Percentiles rank a stretch among this genome's conserved stretches.
Evolutionary conservation across 2,888 invertebrate species (phyloP).

Genomic region (Cataglyphis livida): DNA sequence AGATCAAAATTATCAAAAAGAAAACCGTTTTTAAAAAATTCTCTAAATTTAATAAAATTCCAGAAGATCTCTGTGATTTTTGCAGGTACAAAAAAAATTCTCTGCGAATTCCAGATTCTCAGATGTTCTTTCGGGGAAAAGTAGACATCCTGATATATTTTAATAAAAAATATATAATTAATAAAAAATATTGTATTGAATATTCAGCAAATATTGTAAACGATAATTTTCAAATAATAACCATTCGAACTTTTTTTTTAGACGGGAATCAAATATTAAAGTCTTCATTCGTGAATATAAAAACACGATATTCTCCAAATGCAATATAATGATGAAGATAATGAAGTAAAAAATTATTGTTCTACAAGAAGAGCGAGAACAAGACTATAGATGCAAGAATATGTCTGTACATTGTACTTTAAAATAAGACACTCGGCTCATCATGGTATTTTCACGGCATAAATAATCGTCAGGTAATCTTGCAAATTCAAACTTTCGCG

Average conservation of each 20-base stretch:
- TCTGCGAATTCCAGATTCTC: too few species aligned
- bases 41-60: too few species aligned
- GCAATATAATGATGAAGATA: neutral
- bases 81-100: too few species aligned
- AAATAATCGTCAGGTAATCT: conserved; percentile 35
- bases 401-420: neutral
- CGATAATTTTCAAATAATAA: neutral
- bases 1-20: too few species aligned
- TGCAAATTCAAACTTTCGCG: conserved; percentile 30
- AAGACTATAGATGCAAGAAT: neutral
- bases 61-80: too few species aligned
- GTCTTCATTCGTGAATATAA: neutral
- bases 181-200: neutral
- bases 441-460: conserved; percentile 6
- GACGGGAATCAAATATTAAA: neutral
- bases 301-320: neutral
- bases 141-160: neutral
- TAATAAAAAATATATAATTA: neutral
- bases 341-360: neutral
- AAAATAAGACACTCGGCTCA: neutral
- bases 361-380: neutral
- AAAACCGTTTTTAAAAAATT: too few species aligned
- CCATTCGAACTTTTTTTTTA: too few species aligned
- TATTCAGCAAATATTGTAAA: neutral
- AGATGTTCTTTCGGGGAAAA: too few species aligned